These are phyloP conservation scores for Leucoma salicis DNA, from an alignment of 2,888 invertebrate species.

Conservation along the genomic window DNA sequence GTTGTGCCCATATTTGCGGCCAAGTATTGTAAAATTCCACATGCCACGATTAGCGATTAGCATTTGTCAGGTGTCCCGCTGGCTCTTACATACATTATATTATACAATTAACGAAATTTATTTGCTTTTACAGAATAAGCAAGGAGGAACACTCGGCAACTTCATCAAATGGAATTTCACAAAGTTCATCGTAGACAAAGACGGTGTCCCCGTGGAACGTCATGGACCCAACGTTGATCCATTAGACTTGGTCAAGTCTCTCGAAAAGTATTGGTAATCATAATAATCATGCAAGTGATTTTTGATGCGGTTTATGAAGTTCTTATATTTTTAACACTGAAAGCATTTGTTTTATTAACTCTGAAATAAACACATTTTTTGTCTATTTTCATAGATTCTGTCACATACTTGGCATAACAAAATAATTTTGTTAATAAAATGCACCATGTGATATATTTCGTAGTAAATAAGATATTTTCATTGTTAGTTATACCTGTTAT, in stretches of 20 bases:
- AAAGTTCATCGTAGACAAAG: slow-evolving; percentile 89
- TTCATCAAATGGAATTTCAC: slow-evolving; percentile 94
- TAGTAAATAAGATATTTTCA: too few species aligned
- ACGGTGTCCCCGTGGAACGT: slow-evolving; percentile 86
- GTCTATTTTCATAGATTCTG: too few species aligned
- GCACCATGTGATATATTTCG: too few species aligned
- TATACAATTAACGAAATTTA: too few species aligned
- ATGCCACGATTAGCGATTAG: too few species aligned
- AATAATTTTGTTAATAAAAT: too few species aligned
- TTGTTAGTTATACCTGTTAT: too few species aligned
- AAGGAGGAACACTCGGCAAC: slow-evolving; percentile 81
- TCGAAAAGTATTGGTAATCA: slow-evolving; percentile 81
- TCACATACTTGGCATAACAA: too few species aligned
- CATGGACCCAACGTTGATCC: slow-evolving; percentile 84
- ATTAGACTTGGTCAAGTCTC: slow-evolving; percentile 69
- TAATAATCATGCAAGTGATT: slow-evolving; percentile 3
- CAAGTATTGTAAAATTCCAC: too few species aligned
- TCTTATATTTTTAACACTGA: not conserved
- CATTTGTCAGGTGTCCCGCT: too few species aligned
- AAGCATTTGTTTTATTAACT: not conserved
- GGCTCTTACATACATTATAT: too few species aligned
- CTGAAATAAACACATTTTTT: not conserved
- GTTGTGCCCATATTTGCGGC: too few species aligned
- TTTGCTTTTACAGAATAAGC: slow-evolving; percentile 56
- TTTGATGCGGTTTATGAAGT: not conserved